Conservation (phyloP, 2,113 vertebrate species). For the Pachycephala philippinensis region DNA sequence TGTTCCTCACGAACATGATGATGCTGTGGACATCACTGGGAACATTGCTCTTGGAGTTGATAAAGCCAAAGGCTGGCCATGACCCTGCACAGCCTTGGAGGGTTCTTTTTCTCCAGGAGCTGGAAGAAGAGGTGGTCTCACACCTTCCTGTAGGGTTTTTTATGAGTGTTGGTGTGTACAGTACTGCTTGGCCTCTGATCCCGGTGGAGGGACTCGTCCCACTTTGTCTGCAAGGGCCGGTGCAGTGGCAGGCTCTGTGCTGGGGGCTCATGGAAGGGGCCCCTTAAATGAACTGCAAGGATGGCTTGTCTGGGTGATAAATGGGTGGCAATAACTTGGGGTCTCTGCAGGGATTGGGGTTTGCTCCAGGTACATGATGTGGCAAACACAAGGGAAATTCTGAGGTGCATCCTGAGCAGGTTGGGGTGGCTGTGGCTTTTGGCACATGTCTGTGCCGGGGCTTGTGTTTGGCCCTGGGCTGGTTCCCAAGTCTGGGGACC, state of each 20-base stretch:
- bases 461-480: not conserved
- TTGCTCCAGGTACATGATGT: not conserved
- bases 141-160: fast-evolving
- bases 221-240: fast-evolving
- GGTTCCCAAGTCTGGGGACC: not conserved
- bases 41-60: not conserved
- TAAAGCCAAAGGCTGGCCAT: not conserved
- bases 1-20: fast-evolving
- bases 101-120: not conserved
- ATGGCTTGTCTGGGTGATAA: not conserved
- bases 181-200: not conserved
- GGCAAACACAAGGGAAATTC: not conserved
- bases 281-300: no score
- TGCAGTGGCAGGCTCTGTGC: not conserved
- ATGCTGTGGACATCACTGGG: not conserved
- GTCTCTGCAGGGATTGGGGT: not conserved
- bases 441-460: fast-evolving
- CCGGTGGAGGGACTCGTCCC: fast-evolving
- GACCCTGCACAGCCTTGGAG: fast-evolving
- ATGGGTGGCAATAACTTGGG: not conserved
- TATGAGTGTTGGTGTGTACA: no score
- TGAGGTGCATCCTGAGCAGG: fast-evolving
- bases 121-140: not conserved
- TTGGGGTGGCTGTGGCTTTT: fast-evolving
- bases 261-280: fast-evolving